These are phyloP conservation scores for Oryzias curvinotus DNA, from an alignment of 2,113 vertebrate genomes.

Conservation along the genomic window DNA sequence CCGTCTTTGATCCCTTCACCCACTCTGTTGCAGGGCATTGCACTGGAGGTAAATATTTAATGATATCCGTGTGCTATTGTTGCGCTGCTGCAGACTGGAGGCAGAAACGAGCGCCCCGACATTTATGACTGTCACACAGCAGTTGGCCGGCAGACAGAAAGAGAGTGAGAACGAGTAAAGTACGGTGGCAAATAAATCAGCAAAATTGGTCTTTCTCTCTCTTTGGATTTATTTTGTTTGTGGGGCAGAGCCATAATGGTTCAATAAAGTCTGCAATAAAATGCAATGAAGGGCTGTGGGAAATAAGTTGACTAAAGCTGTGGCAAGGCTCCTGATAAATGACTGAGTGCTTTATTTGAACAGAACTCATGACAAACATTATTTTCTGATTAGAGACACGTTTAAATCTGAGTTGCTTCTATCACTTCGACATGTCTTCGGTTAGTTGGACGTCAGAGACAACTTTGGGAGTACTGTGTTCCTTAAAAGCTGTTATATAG, in stretches of 20 bases:
- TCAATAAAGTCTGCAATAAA: conserved; percentile 56
- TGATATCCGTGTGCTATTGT: conserved; percentile 44
- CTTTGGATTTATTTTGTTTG: conserved; percentile 58
- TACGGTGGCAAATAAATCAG: conserved; percentile 41
- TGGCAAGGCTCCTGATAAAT: conserved; percentile 14
- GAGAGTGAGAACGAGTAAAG: conserved; percentile 30
- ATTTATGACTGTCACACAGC: conserved; percentile 26
- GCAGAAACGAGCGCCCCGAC: conserved; percentile 51
- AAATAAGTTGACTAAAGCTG: conserved; percentile 36
- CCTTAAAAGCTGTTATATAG: not conserved
- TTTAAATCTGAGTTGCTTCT: not conserved
- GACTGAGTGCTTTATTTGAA: conserved; percentile 6
- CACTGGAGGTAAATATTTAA: conserved; percentile 68
- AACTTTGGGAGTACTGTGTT: not conserved
- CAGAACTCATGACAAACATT: conserved; percentile 6
- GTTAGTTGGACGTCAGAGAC: not conserved
- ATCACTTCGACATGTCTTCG: not conserved
- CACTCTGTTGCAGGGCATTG: conserved; percentile 40
- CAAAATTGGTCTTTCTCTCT: conserved; percentile 43
- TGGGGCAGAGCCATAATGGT: conserved; percentile 42
- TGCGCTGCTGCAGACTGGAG: conserved; percentile 44
- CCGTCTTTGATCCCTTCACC: conserved; percentile 30
- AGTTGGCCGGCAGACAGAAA: conserved; percentile 31
- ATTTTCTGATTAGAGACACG: not conserved
- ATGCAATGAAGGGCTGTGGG: conserved; percentile 14